A percentile compares a stretch with the other conserved stretches of the same genome.
Evolutionary conservation across 1,140 invertebrate genomes (phyloP).

Genomic region (Thalassaphorura encarpata): DNA sequence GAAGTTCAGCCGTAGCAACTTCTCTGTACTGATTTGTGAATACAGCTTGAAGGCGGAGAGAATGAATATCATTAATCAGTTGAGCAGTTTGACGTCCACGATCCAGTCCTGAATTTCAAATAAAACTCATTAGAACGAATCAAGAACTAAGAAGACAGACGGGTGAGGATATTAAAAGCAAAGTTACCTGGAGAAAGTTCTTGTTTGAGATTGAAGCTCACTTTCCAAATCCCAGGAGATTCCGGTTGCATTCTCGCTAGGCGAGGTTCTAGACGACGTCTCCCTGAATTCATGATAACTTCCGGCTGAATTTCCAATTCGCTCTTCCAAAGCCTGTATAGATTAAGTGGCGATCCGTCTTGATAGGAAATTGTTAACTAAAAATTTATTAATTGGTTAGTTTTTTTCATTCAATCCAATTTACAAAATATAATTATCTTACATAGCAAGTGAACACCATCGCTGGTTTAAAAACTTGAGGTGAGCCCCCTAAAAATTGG

Average conservation of each 20-base stretch:
- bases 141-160: neutral
- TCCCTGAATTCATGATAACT: conserved; percentile 42
- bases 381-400: conserved; percentile 14
- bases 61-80: conserved; percentile 52
- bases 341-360: conserved; percentile 58
- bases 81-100: conserved; percentile 40
- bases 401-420: conserved; percentile 1
- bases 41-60: conserved; percentile 55
- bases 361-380: conserved; percentile 63
- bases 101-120: neutral
- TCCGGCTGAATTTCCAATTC: conserved; percentile 45
- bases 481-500: conserved; percentile 72
- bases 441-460: conserved; percentile 75
- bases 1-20: conserved; percentile 44
- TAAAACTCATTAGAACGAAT: neutral
- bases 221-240: conserved; percentile 54
- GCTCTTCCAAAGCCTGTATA: conserved; percentile 45
- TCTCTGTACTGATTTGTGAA: conserved; percentile 49
- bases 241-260: conserved; percentile 41
- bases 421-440: conserved; percentile 46
- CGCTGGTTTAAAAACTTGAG: conserved; percentile 86
- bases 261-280: conserved; percentile 44
- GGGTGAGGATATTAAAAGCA: neutral
- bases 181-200: conserved; percentile 19
- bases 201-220: conserved; percentile 58